A percentile compares a stretch with the other conserved stretches of the same genome.
Evolutionary conservation across 2,888 invertebrate species (phyloP).

Genomic region (Phaonia tiefii): DNA sequence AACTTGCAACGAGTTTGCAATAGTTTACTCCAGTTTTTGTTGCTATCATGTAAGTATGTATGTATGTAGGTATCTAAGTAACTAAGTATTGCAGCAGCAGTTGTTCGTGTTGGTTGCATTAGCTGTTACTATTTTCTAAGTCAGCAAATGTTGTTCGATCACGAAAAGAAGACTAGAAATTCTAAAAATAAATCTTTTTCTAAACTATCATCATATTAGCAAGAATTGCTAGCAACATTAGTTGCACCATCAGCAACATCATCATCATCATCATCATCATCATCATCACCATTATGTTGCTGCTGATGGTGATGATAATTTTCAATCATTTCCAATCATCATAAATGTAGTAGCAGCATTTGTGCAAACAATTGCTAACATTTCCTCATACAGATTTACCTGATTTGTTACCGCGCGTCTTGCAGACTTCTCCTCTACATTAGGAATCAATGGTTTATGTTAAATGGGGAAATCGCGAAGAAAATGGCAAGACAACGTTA

Average conservation of each 20-base stretch:
- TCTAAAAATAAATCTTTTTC: slow-evolving; percentile 62
- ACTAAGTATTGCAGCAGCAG: too few species aligned
- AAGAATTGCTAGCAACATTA: slow-evolving; percentile 6
- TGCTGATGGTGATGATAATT: not conserved
- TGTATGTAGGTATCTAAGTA: not conserved
- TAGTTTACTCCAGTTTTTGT: slow-evolving; percentile 58
- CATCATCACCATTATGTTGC: not conserved
- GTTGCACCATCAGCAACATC: slow-evolving; percentile 26
- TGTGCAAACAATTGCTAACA: slow-evolving; percentile 10
- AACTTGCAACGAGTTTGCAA: slow-evolving; percentile 49
- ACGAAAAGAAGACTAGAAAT: not conserved
- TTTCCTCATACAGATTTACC: not conserved
- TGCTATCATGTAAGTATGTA: slow-evolving; percentile 46
- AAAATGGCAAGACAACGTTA: not conserved
- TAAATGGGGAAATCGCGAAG: not conserved
- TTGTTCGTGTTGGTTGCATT: too few species aligned
- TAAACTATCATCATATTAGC: slow-evolving; percentile 47
- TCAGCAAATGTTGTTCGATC: too few species aligned
- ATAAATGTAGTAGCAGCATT: not conserved
- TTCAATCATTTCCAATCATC: not conserved
- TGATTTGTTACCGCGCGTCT: not conserved
- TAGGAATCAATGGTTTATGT: not conserved
- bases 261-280: not conserved
- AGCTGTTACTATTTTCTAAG: too few species aligned
- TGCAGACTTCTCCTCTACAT: too few species aligned